Percentiles rank a stretch among this genome's conserved stretches.
These are phyloP conservation scores for Babylonia areolata DNA, from an alignment of 1,140 invertebrate species.

Conservation along the genomic window DNA sequence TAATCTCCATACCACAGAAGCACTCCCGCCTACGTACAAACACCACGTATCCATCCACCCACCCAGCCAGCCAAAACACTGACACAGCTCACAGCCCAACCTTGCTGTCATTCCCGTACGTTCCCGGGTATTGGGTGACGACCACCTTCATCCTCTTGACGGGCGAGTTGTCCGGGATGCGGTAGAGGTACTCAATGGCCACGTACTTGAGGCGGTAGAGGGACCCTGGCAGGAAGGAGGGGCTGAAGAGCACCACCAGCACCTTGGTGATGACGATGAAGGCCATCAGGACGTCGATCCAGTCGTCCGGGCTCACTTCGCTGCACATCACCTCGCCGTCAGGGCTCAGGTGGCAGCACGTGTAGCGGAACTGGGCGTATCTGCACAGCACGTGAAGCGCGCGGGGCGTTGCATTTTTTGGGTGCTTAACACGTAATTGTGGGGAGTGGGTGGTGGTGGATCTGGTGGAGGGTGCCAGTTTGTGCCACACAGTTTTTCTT, in stretches of 20 bases:
- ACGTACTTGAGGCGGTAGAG: slow-evolving; percentile 52
- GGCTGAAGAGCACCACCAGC: slow-evolving; percentile 56
- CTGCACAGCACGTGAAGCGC: not conserved
- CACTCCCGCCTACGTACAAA: too few species aligned
- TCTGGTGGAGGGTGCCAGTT: too few species aligned
- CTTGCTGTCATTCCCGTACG: slow-evolving; percentile 37
- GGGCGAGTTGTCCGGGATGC: slow-evolving; percentile 17
- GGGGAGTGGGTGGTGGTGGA: too few species aligned
- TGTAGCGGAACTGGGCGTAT: slow-evolving; percentile 53
- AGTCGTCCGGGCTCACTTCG: slow-evolving; percentile 50
- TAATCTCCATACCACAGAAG: too few species aligned
- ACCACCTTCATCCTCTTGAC: slow-evolving; percentile 37
- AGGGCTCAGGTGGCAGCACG: slow-evolving; percentile 52
- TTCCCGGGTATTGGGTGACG: slow-evolving; percentile 41
- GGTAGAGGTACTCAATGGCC: slow-evolving; percentile 44
- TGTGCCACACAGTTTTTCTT: too few species aligned
- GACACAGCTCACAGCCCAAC: too few species aligned
- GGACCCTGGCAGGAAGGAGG: slow-evolving; percentile 52
- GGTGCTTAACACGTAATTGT: too few species aligned
- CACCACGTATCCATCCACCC: too few species aligned
- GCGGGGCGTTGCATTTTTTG: too few species aligned
- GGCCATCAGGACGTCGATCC: slow-evolving; percentile 51
- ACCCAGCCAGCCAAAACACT: too few species aligned
- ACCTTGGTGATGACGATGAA: slow-evolving; percentile 56
- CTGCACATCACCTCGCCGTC: slow-evolving; percentile 47